These are phyloP conservation scores for Sylvia atricapilla DNA, from an alignment of 2,113 vertebrate genomes.

Conservation along the genomic window DNA sequence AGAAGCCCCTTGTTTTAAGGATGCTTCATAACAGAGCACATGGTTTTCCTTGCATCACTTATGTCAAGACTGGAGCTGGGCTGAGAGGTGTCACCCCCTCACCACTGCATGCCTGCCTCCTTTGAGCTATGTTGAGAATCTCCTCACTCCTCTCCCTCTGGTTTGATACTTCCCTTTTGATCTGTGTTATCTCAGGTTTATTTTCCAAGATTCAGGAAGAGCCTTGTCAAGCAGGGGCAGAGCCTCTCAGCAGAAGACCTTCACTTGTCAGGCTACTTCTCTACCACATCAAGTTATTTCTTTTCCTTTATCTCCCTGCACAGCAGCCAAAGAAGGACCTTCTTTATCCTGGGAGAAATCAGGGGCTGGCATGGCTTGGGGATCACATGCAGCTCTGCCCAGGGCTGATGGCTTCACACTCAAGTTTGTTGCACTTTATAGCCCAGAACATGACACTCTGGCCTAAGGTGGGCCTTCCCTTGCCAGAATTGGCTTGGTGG, in stretches of 20 bases:
- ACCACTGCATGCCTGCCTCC: background rate
- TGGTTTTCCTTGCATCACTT: constrained; percentile 1
- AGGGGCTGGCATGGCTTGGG: background rate
- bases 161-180: background rate
- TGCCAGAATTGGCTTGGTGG: background rate
- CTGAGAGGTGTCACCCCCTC: background rate
- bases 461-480: background rate
- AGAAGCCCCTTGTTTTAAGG: background rate
- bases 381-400: background rate
- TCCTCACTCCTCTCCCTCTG: background rate
- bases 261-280: background rate
- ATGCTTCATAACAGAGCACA: background rate
- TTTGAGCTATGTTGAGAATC: background rate
- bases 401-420: background rate
- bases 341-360: background rate
- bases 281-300: background rate
- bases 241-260: background rate
- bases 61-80: background rate
- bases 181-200: background rate
- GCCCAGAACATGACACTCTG: background rate
- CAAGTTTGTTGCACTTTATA: background rate
- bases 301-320: background rate
- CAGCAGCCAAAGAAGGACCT: background rate
- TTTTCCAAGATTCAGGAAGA: background rate
- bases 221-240: background rate